Evolutionary conservation across 2,888 invertebrate species (phyloP), one percentile per base, ranked within the genome.

Genomic region (Drosophila siamana): DNA sequence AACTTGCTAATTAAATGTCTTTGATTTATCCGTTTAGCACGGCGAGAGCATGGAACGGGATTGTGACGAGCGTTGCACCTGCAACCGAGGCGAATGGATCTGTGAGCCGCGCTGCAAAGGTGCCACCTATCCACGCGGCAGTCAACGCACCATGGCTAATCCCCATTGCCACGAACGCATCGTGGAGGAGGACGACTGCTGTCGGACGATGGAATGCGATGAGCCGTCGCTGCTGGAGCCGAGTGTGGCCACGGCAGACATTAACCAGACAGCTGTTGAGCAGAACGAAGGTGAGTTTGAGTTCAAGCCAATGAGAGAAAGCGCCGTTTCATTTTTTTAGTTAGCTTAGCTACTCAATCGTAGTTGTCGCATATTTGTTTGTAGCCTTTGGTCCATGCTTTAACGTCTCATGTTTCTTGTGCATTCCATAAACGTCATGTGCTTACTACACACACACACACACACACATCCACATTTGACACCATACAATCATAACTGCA

Each of bases 1-100:
- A 54, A 41, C 13, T 30, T 54, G 28, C 26, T 54, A 54, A 13
- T 54, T 30, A 43, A 43, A 11, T 38, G 22, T 38, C 9, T 22
- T 6, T 26, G 9, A 16, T 26, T 30, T 44, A 56, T 46, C 9
- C 38, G 13, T 28, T 41, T 74, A 94, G 94, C 91, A 95, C 52
- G 97, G 97, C 1, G 95, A 96, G 78, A 94, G 93, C 74, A 93
- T 96, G 76, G 94, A 95, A 65, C 94, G 95, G 38, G 96, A 94
- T 43, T 97, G 97, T 87, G 96, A 97, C 60, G 96, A 96, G 72
- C 93, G 94, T 1, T 97, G 97, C 88, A 94, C 95, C 22, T 97
- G 97, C 87, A 92, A 93, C 22, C 94, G 94, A 11, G 96, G 96
- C 0, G 93, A 93, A 73, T 95, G 96, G 91, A 94, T 95, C 72